Conservation (phyloP, 2,888 invertebrate species). For the Hydroisotoma schaefferi region DNA sequence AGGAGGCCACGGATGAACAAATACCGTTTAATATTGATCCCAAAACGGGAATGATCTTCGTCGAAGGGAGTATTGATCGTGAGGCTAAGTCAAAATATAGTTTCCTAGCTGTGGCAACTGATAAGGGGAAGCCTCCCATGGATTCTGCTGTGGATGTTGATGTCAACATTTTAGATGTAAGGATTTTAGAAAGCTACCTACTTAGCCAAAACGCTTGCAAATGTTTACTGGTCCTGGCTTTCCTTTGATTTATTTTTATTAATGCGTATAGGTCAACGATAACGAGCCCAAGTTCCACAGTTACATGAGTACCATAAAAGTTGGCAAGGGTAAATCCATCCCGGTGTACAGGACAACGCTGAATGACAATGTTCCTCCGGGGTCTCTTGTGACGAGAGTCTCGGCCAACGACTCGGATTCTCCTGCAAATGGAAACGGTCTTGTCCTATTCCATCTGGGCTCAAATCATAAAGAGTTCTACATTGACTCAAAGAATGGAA, state of each 20-base stretch:
- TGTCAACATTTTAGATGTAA: conserved; percentile 72
- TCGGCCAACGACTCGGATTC: conserved; percentile 83
- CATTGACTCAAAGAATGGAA: conserved; percentile 81
- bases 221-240: neutral
- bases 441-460: conserved; percentile 46
- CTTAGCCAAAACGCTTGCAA: too few species aligned
- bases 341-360: conserved; percentile 74
- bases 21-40: conserved; percentile 70
- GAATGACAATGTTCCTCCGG: conserved; percentile 70
- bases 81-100: conserved; percentile 67
- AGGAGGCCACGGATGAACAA: conserved; percentile 51
- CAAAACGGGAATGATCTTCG: conserved; percentile 65
- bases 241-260: neutral
- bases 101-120: conserved; percentile 69
- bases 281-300: conserved; percentile 55
- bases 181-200: conserved; percentile 1
- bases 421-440: conserved; percentile 71
- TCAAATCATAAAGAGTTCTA: conserved; percentile 60
- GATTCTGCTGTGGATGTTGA: conserved; percentile 63
- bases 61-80: conserved; percentile 72
- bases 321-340: conserved; percentile 51
- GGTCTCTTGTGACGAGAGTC: conserved; percentile 66
- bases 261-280: conserved; percentile 59
- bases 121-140: conserved; percentile 67
- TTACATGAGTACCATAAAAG: conserved; percentile 37